These are phyloP conservation scores for Pseudolycoriella hygida DNA, from an alignment of 2,888 invertebrate genomes.

Conservation along the genomic window DNA sequence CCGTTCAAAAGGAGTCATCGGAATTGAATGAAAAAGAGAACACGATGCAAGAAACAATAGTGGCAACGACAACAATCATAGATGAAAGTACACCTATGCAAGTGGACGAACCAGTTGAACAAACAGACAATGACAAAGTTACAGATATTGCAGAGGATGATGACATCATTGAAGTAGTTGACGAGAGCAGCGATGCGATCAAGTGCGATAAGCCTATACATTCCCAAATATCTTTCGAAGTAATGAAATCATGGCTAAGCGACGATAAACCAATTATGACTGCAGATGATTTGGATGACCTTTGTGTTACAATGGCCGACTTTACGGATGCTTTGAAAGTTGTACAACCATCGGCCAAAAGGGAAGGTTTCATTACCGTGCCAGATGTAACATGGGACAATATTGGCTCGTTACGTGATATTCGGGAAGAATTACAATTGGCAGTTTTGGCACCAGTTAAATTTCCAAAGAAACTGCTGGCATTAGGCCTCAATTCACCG, in stretches of 20 bases:
- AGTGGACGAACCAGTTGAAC: neutral
- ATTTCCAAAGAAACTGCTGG: conserved; percentile 60
- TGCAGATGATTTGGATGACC: conserved; percentile 38
- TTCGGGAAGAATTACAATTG: conserved; percentile 77
- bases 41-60: neutral
- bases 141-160: conserved; percentile 1
- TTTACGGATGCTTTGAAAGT: conserved; percentile 59
- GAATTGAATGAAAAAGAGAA: too few relatives aligned
- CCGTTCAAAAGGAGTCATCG: too few relatives aligned
- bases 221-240: conserved; percentile 27
- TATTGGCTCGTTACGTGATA: conserved; percentile 76
- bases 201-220: too few relatives aligned
- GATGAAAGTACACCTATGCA: neutral
- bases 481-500: conserved; percentile 61
- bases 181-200: neutral
- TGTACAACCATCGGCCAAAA: conserved; percentile 82
- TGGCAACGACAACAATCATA: neutral
- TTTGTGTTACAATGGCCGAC: conserved; percentile 57
- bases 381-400: conserved; percentile 96
- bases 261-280: conserved; percentile 43
- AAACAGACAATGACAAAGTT: neutral
- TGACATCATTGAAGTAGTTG: conserved; percentile 6
- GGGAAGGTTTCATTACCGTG: conserved; percentile 95
- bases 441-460: conserved; percentile 86
- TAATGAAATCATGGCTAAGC: conserved; percentile 47